Conservation (phyloP, 2,888 invertebrate species). For the Pollenia amentaria region DNA sequence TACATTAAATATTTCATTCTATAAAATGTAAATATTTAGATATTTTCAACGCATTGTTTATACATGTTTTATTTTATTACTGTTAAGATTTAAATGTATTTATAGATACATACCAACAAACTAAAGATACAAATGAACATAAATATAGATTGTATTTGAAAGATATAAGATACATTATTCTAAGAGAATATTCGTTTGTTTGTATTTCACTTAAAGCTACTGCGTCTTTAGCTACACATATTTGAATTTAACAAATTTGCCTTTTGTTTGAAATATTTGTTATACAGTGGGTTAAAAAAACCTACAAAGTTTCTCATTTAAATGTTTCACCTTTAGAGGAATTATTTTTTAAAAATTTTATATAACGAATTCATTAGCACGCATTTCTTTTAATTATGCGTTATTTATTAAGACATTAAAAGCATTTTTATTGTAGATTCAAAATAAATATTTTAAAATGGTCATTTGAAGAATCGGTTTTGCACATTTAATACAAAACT, state of each 20-base stretch:
- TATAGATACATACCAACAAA: neutral
- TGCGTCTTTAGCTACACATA: conserved; percentile 43
- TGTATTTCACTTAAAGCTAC: conserved; percentile 14
- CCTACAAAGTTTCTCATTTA: neutral
- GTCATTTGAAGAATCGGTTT: neutral
- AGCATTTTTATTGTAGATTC: neutral
- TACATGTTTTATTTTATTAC: conserved; percentile 50
- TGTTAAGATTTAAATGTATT: conserved; percentile 28
- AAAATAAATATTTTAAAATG: conserved; percentile 1
- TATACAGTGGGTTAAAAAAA: neutral
- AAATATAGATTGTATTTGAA: conserved; percentile 17
- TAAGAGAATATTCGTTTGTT: conserved; percentile 9
- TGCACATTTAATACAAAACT: neutral
- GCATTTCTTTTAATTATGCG: neutral
- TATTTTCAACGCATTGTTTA: conserved; percentile 49
- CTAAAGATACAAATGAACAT: conserved; percentile 7
- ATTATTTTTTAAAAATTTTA: too few species aligned
- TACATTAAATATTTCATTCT: conserved; percentile 55
- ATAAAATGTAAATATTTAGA: conserved; percentile 57
- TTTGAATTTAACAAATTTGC: conserved; percentile 4
- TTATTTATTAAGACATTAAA: conserved; percentile 1
- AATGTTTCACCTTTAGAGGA: neutral
- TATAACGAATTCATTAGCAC: neutral
- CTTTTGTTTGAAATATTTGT: neutral
- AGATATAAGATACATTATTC: conserved; percentile 1